Conservation (phyloP, 2,888 invertebrate species). For the Drosophila kokeensis region DNA sequence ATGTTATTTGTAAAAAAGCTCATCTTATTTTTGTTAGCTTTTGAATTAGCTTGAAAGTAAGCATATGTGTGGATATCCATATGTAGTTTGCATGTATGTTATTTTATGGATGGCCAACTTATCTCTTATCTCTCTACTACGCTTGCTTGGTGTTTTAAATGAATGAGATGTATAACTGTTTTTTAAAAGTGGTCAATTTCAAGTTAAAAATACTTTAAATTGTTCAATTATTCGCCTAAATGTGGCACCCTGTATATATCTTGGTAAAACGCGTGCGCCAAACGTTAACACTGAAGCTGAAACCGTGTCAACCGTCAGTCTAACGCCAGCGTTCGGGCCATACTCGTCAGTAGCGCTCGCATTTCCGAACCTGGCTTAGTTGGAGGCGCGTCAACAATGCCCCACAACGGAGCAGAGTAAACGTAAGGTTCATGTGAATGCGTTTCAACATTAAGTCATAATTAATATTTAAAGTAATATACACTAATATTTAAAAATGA, state of each 20-base stretch:
- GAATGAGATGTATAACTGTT: not conserved
- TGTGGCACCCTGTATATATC: slow-evolving; percentile 43
- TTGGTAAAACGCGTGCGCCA: slow-evolving; percentile 43
- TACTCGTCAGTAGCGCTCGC: slow-evolving; percentile 18
- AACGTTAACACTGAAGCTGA: slow-evolving; percentile 12
- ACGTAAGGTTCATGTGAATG: slow-evolving; percentile 57
- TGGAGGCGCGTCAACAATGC: slow-evolving; percentile 51
- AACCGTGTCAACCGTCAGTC: slow-evolving; percentile 44
- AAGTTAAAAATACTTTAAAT: not conserved
- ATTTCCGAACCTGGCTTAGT: slow-evolving; percentile 23
- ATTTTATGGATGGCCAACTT: not conserved
- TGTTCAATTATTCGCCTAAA: not conserved
- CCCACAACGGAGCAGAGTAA: slow-evolving; percentile 29
- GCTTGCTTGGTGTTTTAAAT: not conserved
- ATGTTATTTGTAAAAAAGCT: not conserved
- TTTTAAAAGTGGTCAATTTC: no score
- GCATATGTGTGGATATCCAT: not conserved
- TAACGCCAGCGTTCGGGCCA: slow-evolving; percentile 44
- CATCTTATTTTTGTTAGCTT: not conserved
- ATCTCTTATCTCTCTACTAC: not conserved
- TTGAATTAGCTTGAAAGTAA: not conserved
- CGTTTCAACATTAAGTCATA: slow-evolving; percentile 11
- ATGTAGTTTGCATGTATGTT: not conserved
- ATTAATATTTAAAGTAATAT: slow-evolving; percentile 43
- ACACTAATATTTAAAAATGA: slow-evolving; percentile 29